Evolutionary conservation across 2,888 invertebrate genomes (phyloP), one percentile per base, ranked within the genome.

Genomic region (Tupiocoris notatus): DNA sequence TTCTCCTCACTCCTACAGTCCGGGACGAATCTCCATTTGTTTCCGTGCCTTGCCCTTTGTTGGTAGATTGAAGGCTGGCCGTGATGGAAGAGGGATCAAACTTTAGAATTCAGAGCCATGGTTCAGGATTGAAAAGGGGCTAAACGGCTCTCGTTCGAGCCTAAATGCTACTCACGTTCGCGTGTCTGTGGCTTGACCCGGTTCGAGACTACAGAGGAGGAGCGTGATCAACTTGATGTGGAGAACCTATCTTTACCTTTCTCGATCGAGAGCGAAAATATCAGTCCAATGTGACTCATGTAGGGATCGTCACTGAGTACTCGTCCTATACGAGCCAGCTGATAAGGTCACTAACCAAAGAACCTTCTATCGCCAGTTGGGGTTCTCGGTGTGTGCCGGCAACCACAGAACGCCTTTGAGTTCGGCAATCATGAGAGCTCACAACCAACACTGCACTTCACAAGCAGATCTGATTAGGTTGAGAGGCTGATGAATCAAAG

Each of bases 1-100:
- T 58, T 54, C 23, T 24, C 54, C 25, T 70, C 70, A 25, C 21
- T 21, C 17, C 67, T 9, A 22, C 67, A 67, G n/a, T n/a, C 39
- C 3, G 39, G 39, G 39, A 39, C 39, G 39, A 39, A 39, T 39
- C 39, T 39, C 39, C 39, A 39, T 39, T 39, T 39, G 39, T 12
- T 39, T 39, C 39, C 12, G 39, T 39, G 12, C 39, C 12, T 39
- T 39, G 39, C 39, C 39, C 39, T 39, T 39, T 39, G 39, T 39
- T 39, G 39, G 39, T 3, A 39, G 39, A 39, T 39, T 39, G 39
- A 39, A 39, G 39, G 39, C 12, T n/a, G n/a, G n/a, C n/a, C n/a
- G n/a, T n/a, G n/a, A 39, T 12, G 3, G 39, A 12, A 12, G 12
- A 39, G 39, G 39, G 39, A 39, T 39, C 39, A 39, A 39, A 39